phyloP scores from a whole-genome alignment of 2,888 invertebrate genomes.

The Allolobophora icterica region DNA sequence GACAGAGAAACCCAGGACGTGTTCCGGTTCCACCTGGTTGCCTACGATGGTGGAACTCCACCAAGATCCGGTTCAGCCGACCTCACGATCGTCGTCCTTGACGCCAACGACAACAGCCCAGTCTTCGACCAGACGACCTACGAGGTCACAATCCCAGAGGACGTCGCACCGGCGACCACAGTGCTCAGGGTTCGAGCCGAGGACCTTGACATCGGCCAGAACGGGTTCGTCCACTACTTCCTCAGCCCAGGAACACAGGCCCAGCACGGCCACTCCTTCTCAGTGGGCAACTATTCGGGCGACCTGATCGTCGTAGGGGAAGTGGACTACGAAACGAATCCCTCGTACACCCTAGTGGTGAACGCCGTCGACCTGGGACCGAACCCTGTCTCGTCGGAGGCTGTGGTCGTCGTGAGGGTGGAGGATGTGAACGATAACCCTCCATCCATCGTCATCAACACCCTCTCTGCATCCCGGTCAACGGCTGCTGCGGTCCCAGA shows the following conservation, averaged over 20 bases:
- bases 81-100: constrained; percentile 42
- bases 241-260: constrained; percentile 40
- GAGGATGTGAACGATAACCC: constrained; percentile 48
- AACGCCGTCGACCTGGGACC: constrained; percentile 45
- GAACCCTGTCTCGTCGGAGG: constrained; percentile 42
- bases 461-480: constrained; percentile 38
- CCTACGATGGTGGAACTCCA: constrained; percentile 47
- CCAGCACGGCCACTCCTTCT: constrained; percentile 43
- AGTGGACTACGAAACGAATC: constrained; percentile 45
- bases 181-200: constrained; percentile 43
- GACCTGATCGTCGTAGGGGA: constrained; percentile 43
- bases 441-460: constrained; percentile 46
- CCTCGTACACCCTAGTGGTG: constrained; percentile 47
- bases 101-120: constrained; percentile 40
- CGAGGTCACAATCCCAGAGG: constrained; percentile 44
- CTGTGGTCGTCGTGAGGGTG: constrained; percentile 44
- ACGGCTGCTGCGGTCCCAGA: constrained; percentile 42
- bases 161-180: constrained; percentile 36
- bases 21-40: constrained; percentile 44
- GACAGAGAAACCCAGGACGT: constrained; percentile 46
- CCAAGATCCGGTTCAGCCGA: constrained; percentile 44
- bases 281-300: constrained; percentile 41
- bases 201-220: constrained; percentile 46
- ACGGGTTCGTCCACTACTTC: constrained; percentile 46
- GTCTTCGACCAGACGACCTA: constrained; percentile 32